Percentiles rank a stretch among this genome's conserved stretches.
Conservation (phyloP, 37 sponge, comb jelly and placozoan species). For the Chondrosia reniformis region DNA sequence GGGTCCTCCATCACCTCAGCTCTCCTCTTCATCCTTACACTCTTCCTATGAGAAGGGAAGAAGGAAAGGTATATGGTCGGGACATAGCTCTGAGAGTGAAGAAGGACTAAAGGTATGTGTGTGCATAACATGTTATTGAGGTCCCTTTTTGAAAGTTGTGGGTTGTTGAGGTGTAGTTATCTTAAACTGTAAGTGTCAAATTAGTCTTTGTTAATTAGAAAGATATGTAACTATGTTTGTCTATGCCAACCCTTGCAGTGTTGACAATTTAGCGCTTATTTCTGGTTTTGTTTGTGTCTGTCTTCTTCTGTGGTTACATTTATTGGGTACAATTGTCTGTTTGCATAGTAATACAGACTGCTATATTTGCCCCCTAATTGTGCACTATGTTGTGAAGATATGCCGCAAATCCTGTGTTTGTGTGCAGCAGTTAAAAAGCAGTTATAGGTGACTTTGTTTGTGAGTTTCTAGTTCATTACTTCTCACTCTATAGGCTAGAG, state of each 20-base stretch:
- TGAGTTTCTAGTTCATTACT: not conserved
- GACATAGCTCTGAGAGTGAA: slow-evolving; percentile 22
- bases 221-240: not conserved
- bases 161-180: too few species aligned
- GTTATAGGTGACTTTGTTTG: too few species aligned
- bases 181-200: not conserved
- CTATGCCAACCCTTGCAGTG: not conserved
- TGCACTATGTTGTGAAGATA: too few species aligned
- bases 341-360: too few species aligned
- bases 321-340: too few species aligned
- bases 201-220: not conserved
- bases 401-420: too few species aligned
- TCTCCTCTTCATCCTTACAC: slow-evolving; percentile 1
- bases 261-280: not conserved
- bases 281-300: slow-evolving; percentile 14
- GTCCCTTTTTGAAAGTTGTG: too few species aligned
- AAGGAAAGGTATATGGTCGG: not conserved
- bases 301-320: not conserved
- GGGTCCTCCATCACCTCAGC: too few species aligned
- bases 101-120: slow-evolving; percentile 8
- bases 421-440: too few species aligned
- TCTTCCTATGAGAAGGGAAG: not conserved
- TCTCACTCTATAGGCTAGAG: not conserved
- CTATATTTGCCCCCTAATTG: too few species aligned
- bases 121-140: not conserved